Evolutionary conservation across 2,888 invertebrate species (phyloP).

Genomic region (Epinotia ramella): DNA sequence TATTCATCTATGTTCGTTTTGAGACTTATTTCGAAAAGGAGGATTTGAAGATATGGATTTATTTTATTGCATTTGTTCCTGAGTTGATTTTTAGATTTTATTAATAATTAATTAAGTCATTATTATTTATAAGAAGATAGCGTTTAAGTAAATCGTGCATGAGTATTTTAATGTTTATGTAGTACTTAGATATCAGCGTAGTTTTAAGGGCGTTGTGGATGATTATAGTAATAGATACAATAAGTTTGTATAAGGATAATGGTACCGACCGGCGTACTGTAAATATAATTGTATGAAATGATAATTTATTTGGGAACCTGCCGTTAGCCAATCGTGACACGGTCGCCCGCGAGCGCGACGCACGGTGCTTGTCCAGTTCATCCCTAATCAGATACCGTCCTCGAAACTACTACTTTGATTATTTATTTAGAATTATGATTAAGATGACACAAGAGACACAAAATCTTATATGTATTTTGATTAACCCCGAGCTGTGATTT

Average conservation of each 20-base stretch:
- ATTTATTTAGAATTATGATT: slow-evolving; percentile 81
- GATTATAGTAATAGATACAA: slow-evolving; percentile 48
- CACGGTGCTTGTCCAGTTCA: slow-evolving; percentile 65
- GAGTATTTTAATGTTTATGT: slow-evolving; percentile 75
- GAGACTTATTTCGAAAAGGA: slow-evolving; percentile 73
- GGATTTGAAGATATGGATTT: slow-evolving; percentile 78
- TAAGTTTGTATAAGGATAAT: slow-evolving; percentile 47
- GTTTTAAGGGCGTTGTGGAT: slow-evolving; percentile 71
- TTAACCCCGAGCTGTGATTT: slow-evolving; percentile 85
- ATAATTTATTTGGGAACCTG: slow-evolving; percentile 48
- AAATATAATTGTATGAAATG: slow-evolving; percentile 57
- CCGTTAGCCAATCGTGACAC: slow-evolving; percentile 6
- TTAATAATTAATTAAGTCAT: slow-evolving; percentile 68
- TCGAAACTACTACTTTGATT: slow-evolving; percentile 77
- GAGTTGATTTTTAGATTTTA: slow-evolving; percentile 84
- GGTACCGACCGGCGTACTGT: slow-evolving; percentile 51
- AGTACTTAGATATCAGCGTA: slow-evolving; percentile 57
- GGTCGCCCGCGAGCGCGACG: slow-evolving; percentile 9
- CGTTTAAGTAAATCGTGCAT: slow-evolving; percentile 69
- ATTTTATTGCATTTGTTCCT: slow-evolving; percentile 86
- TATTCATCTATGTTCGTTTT: slow-evolving; percentile 77
- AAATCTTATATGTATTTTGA: slow-evolving; percentile 81
- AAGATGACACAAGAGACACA: slow-evolving; percentile 77
- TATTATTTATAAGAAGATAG: slow-evolving; percentile 72
- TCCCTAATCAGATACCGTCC: slow-evolving; percentile 72